Percentiles rank a stretch among this genome's conserved stretches.
Conservation (phyloP, 1,140 invertebrate genomes). For the Planococcus citri region DNA sequence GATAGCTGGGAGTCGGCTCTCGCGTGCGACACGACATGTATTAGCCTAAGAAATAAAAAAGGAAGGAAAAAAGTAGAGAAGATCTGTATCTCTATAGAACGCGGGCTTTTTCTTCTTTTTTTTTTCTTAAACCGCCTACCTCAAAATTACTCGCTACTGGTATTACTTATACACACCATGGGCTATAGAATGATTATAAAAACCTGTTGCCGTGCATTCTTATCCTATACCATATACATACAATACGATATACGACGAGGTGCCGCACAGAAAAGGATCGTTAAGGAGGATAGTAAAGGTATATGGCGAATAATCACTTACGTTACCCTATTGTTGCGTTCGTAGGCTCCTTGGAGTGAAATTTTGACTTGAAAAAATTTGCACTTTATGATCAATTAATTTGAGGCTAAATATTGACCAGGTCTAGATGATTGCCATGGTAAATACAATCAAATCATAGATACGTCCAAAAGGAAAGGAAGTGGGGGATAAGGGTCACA, state of each 20-base stretch:
- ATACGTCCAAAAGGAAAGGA: too few relatives aligned
- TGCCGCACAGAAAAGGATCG: neutral
- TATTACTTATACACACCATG: conserved; percentile 16
- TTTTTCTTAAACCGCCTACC: conserved; percentile 11
- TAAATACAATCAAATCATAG: too few relatives aligned
- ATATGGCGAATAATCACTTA: neutral
- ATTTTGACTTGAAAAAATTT: too few relatives aligned
- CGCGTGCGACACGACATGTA: conserved; percentile 18
- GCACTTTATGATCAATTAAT: too few relatives aligned
- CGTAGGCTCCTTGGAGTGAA: too few relatives aligned
- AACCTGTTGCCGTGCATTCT: conserved; percentile 17
- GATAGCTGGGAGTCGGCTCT: conserved; percentile 18
- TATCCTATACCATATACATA: neutral
- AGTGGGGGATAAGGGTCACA: too few relatives aligned
- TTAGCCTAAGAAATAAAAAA: neutral
- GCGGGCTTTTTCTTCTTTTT: neutral
- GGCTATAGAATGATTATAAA: conserved; percentile 17
- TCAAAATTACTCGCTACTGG: conserved; percentile 17
- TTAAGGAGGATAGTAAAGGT: too few relatives aligned
- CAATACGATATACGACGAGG: neutral
- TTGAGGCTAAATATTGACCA: too few relatives aligned
- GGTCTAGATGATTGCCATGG: too few relatives aligned
- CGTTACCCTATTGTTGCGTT: too few relatives aligned
- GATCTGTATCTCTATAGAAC: conserved; percentile 2
- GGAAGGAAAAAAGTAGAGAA: neutral